These are phyloP conservation scores for Pristionchus japonicus DNA, from an alignment of 2,888 invertebrate species.

Conservation along the genomic window DNA sequence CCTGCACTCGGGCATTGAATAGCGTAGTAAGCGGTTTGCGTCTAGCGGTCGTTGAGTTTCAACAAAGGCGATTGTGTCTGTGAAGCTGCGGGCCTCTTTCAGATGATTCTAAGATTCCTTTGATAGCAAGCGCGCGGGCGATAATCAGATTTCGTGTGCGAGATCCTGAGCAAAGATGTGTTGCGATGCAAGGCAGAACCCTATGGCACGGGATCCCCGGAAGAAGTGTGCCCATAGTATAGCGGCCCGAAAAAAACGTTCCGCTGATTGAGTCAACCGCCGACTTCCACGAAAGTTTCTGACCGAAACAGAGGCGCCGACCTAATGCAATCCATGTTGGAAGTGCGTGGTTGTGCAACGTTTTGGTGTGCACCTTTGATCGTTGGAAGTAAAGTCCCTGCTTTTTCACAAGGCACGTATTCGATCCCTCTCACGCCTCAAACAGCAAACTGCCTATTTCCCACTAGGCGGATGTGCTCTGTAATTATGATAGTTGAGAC, in stretches of 20 bases:
- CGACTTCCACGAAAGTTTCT: not conserved
- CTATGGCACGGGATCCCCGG: not conserved
- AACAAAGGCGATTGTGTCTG: not conserved
- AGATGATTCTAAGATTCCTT: not conserved
- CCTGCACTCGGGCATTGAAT: too few relatives aligned
- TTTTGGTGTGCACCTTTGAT: not conserved
- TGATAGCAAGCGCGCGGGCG: not conserved
- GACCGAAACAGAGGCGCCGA: not conserved
- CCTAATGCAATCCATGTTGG: not conserved
- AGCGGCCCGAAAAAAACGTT: not conserved
- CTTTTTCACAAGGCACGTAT: not conserved
- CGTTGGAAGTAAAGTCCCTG: not conserved
- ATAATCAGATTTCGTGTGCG: not conserved
- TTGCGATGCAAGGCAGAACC: not conserved
- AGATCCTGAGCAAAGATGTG: not conserved
- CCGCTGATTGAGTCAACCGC: not conserved
- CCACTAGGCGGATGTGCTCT: not conserved
- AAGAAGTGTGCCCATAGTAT: not conserved
- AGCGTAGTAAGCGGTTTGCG: not conserved
- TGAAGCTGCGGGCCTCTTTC: not conserved
- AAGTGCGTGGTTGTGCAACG: not conserved
- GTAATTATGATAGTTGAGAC: slow-evolving; percentile 28
- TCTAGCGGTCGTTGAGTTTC: not conserved
- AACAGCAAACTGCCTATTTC: not conserved
- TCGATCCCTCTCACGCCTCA: not conserved